Percentiles rank a stretch among this genome's conserved stretches.
These are phyloP conservation scores for Anthoscopus minutus DNA, from an alignment of 2,113 vertebrate species.

Conservation along the genomic window DNA sequence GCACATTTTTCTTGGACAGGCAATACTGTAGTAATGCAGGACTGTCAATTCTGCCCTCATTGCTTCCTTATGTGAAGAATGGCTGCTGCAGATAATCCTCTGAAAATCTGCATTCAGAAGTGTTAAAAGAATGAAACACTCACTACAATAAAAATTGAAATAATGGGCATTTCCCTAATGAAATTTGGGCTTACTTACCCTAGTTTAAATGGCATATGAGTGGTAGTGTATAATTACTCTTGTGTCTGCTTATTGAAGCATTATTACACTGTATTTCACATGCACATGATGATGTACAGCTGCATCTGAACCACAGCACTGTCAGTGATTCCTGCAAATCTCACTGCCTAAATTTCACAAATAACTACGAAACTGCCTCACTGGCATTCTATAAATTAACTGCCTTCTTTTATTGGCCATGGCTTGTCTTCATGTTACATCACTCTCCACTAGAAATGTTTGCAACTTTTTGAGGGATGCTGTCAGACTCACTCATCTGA, in stretches of 20 bases:
- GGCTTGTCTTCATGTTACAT: background rate
- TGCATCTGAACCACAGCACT: background rate
- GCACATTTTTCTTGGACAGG: background rate
- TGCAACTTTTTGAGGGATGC: background rate
- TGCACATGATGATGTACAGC: background rate
- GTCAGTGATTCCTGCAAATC: background rate
- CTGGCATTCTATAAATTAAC: background rate
- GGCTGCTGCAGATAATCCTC: background rate
- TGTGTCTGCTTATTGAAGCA: background rate
- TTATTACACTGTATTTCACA: background rate
- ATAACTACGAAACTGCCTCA: background rate
- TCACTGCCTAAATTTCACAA: background rate
- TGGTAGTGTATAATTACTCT: background rate
- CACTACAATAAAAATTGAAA: background rate
- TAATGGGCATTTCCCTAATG: background rate
- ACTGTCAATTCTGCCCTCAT: background rate
- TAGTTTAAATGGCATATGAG: background rate
- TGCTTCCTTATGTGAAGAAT: background rate
- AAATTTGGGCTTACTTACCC: background rate
- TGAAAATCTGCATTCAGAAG: background rate
- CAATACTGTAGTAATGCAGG: background rate
- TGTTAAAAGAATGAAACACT: background rate
- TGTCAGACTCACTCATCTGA: background rate
- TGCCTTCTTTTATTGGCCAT: background rate
- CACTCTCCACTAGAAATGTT: background rate